Evolutionary conservation across 1,140 invertebrate genomes (phyloP), one percentile per base, ranked within the genome.

Genomic region (Tetramorium simillimum): DNA sequence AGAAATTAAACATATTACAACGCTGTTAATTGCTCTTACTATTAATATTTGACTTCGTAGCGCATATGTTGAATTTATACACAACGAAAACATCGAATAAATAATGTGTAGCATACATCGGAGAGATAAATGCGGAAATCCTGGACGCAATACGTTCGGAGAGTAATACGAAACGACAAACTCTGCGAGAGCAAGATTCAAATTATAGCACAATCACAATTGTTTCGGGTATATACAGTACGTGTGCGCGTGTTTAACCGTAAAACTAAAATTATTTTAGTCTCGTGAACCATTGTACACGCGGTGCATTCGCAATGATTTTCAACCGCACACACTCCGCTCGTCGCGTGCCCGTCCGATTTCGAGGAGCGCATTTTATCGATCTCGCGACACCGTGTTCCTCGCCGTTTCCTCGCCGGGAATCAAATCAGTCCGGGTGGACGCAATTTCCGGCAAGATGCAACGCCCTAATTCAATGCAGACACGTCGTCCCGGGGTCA

Each of bases 391-490:
- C 51, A 58, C 37, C 16, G 24, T 33, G 51, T 60, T 58, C 6
- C 21, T 46, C 69, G 24, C 14, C 51, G 80, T 37, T 60, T 58
- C 6, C 21, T 46, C 69, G 24, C 14, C 51, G 80, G 28, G 33
- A 21, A 21, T 21, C 80, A 49, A 69, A 75, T 73, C 80, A 46
- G 69, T 60, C 70, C 77, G 56, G 37, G 82, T 82, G 80, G 89
- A 90, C 88, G 89, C 88, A 91, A 93, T 92, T 92, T 92, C 92
- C 89, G 88, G 65, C 21, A 56, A 86, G 81, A 63, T 67, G 86
- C 53, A 18, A 81, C 77, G 67, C 77, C 80, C 85, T 90, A 88
- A 90, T 91, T 92, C 87, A 89, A 90, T 91, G 88, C 21, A 65
- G 37, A 84, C 43, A 12, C 78, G 77, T 67, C n/a, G 65, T 69